Conservation (phyloP, 2,888 invertebrate genomes). For the Blastobasis adustella region DNA sequence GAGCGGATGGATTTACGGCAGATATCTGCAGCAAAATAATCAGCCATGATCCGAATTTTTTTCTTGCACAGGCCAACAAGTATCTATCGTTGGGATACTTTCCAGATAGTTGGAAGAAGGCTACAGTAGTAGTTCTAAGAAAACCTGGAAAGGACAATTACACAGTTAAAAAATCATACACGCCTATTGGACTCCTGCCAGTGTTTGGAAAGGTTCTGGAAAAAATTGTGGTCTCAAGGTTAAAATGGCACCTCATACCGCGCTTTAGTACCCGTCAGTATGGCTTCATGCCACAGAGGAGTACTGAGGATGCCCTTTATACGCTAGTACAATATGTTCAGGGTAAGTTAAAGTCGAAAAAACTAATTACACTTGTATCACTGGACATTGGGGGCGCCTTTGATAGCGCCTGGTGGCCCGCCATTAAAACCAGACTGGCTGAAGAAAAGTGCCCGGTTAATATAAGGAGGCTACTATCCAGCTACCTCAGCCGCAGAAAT, state of each 20-base stretch:
- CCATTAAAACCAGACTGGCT: background rate
- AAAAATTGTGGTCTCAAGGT: background rate
- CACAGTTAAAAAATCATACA: background rate
- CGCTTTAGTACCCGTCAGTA: too few relatives aligned
- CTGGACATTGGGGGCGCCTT: too few relatives aligned
- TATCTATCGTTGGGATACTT: background rate
- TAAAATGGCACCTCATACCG: background rate
- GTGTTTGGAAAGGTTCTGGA: background rate
- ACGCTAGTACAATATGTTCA: too few relatives aligned
- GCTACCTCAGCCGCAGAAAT: background rate
- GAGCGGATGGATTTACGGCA: constrained; percentile 10
- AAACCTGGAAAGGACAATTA: background rate
- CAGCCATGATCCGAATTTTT: background rate
- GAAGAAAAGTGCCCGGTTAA: background rate
- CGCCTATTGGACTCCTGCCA: background rate
- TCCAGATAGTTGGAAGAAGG: constrained; percentile 3
- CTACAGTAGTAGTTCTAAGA: background rate
- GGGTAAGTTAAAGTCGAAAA: too few relatives aligned
- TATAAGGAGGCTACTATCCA: background rate
- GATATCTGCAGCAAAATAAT: background rate
- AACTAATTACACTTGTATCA: too few relatives aligned
- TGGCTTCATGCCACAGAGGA: too few relatives aligned
- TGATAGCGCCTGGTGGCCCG: too few relatives aligned
- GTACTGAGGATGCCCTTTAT: too few relatives aligned
- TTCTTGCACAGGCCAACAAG: background rate